Base-by-base conservation (phyloP, 2,113 vertebrate species). In the Argyrosomus japonicus region DNA sequence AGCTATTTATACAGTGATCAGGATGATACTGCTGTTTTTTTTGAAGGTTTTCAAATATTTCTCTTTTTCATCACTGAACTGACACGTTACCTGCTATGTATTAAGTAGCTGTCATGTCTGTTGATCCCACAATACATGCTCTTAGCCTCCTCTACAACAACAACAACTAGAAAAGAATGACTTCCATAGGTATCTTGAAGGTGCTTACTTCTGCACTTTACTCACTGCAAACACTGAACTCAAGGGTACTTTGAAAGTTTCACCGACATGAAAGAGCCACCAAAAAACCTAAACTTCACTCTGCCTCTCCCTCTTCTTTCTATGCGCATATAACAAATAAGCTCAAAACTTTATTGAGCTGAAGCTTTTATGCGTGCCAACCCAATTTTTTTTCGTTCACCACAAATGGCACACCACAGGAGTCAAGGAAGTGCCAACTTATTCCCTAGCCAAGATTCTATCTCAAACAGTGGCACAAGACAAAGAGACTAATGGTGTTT, bases 401-500 rank as follows among this genome's bases (percentile, higher is more conserved):
- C 84, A 68, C 89, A 87, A 88, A 89, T 75, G 75, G 77, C 75
- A 87, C 90, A 25, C 86, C 32, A 7, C 57, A 19, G 88, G 86
- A 92, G 87, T 73, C 60, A 83, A 71, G 78, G 79, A 82, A 79
- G 79, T 71, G 90, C 91, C 91, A 92, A 70, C 51, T 13, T 69
- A 83, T 71, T 92, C 88, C 81, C 74, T 32, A 75, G 92, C 89
- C 91, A 91, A 86, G 84, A 87, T 58, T 78, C 83, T 81, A 88
- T 86, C 81, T 93, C 89, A 87, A 85, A 91, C 79, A 85, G 84
- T 85, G 89, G 90, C 89, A 85, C 87, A 88, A 91, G 88, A 93
- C 91, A 93, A 93, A 93, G 92, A 92, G 89, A 95, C 91, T 91
- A 88, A 92, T 93, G 87, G 91, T 89, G 89, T 93, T 94, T 92